These are phyloP conservation scores for Heliconius hermathena DNA, from an alignment of 1,140 invertebrate genomes.

Conservation along the genomic window DNA sequence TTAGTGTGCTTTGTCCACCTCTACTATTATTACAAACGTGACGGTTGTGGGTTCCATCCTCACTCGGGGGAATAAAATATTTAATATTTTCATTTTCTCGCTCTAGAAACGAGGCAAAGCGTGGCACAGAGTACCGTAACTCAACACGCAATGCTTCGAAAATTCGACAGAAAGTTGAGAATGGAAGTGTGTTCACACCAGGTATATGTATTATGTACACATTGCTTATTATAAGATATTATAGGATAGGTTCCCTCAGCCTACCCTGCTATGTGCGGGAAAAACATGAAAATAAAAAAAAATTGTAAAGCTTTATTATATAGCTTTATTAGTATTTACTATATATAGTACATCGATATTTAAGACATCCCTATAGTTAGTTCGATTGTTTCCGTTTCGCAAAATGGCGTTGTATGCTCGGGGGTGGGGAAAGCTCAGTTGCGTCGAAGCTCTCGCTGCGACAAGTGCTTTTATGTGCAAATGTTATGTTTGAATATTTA, in stretches of 20 bases:
- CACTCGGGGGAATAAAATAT: no score
- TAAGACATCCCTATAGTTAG: not conserved
- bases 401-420: slow-evolving; percentile 26
- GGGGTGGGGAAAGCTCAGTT: slow-evolving; percentile 47
- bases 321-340: not conserved
- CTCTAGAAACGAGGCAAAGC: no score
- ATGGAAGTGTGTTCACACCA: not conserved
- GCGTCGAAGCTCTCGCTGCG: slow-evolving; percentile 27
- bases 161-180: not conserved
- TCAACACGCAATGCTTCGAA: not conserved
- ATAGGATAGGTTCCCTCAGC: not conserved
- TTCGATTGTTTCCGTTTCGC: slow-evolving; percentile 2
- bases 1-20: not conserved
- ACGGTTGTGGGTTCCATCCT: no score
- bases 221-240: no score
- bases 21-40: no score
- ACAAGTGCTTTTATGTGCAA: not conserved
- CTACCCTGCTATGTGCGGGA: not conserved
- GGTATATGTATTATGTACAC: no score
- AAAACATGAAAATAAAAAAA: not conserved
- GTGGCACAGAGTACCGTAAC: no score
- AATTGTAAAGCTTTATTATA: not conserved
- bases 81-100: no score
- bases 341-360: not conserved
- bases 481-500: slow-evolving; percentile 1